Evolutionary conservation across 2,113 vertebrate species (phyloP).

Genomic region (Shinisaurus crocodilurus): DNA sequence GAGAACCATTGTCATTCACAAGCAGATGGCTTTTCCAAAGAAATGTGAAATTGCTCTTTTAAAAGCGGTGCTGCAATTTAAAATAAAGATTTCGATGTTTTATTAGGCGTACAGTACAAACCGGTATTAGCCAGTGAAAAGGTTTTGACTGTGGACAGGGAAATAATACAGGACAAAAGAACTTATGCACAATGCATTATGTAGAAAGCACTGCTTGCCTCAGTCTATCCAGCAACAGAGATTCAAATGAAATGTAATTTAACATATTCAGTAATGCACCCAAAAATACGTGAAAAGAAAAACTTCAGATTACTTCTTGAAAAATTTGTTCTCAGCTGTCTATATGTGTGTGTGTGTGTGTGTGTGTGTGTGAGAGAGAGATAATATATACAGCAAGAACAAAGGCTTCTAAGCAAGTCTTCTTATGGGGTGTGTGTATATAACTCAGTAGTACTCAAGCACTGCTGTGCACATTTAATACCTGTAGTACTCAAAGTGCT

Average conservation of each 20-base stretch:
- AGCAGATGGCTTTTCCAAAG: slow-evolving; percentile 67
- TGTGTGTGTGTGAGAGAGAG: neutral
- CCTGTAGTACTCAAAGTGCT: neutral
- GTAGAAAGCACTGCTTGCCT: neutral
- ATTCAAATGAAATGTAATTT: slow-evolving; percentile 18
- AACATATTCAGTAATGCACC: slow-evolving; percentile 42
- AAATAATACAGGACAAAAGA: slow-evolving; percentile 42
- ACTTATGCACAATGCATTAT: slow-evolving; percentile 20
- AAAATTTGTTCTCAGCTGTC: slow-evolving; percentile 1
- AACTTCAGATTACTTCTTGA: slow-evolving; percentile 19
- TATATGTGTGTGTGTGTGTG: neutral
- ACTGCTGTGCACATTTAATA: neutral
- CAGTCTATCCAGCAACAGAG: neutral
- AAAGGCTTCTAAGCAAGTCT: neutral
- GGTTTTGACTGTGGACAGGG: slow-evolving; percentile 9
- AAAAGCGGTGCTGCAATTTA: slow-evolving; percentile 60
- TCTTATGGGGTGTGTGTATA: neutral
- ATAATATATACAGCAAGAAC: neutral
- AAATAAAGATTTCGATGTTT: slow-evolving; percentile 56
- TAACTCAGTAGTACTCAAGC: neutral
- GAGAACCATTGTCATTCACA: slow-evolving; percentile 63
- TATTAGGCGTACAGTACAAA: slow-evolving; percentile 36
- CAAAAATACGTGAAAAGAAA: slow-evolving; percentile 15
- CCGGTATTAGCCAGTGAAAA: slow-evolving; percentile 56
- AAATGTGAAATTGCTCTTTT: slow-evolving; percentile 60